Percentiles rank a stretch among this genome's conserved stretches.
Conservation (phyloP, 2,113 vertebrate genomes). For the Burhinus bistriatus region DNA sequence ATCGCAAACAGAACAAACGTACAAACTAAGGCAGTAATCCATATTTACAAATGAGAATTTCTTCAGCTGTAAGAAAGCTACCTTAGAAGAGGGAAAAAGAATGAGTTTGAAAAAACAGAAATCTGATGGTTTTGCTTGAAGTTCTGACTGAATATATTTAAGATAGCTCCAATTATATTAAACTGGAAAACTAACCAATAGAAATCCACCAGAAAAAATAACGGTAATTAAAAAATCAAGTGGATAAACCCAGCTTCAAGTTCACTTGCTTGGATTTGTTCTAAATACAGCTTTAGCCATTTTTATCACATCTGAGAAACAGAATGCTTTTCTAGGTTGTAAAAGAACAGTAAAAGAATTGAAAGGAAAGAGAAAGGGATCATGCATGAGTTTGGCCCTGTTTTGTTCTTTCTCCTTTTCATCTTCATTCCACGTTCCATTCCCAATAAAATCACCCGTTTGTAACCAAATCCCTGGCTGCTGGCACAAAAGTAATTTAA, state of each 20-base stretch:
- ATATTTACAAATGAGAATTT: neutral
- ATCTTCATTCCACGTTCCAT: neutral
- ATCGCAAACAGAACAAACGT: neutral
- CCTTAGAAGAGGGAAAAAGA: neutral
- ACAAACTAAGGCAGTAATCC: neutral
- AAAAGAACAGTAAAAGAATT: neutral
- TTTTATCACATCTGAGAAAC: neutral
- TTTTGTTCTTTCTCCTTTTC: constrained; percentile 35
- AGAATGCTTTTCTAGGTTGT: neutral
- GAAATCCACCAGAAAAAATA: neutral
- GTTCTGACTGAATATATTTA: neutral
- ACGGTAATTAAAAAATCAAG: neutral
- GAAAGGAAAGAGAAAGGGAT: constrained; percentile 30
- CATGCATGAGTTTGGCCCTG: neutral
- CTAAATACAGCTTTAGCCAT: neutral
- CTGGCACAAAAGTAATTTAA: constrained; percentile 59
- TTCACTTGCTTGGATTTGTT: neutral
- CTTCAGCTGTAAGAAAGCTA: neutral
- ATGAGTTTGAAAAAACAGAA: neutral
- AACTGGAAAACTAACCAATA: neutral
- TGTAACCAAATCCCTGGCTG: constrained; percentile 41
- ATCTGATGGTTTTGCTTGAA: neutral
- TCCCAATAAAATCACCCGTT: constrained; percentile 21
- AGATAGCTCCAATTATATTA: neutral
- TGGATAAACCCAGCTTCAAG: neutral